Base-by-base conservation (phyloP, 2,888 invertebrate species). In the Tethea ocularis region DNA sequence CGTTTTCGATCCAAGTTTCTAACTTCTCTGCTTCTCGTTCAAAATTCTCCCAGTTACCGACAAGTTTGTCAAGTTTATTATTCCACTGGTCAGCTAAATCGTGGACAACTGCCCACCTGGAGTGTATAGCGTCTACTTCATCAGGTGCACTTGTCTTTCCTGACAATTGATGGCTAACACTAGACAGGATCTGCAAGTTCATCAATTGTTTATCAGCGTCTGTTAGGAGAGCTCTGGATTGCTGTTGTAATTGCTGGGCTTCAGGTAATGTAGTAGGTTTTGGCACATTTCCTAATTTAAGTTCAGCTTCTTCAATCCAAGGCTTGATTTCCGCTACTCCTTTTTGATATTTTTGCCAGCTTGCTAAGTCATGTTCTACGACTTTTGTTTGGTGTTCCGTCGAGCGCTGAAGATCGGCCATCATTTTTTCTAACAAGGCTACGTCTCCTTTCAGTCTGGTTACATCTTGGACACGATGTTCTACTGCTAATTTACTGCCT, bases 291-390 rank as follows among this genome's bases (percentile, higher is more conserved):
- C 95, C 94, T 26, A 97, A 94, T 88, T 96, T 96, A n/a, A 95
- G 88, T 90, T 98, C 98, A 20, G 97, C 97, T 80, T 97, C 95
- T 82, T 98, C 97, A 59, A 99, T 95, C 96, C 98, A 97, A 0
- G 98, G 98, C 81, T 96, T 96, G 57, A 98, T 95, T 83, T 96
- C 95, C 62, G 96, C 94, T 33, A 98, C 94, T 59, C 95, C 96
- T 52, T 95, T 94, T 86, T 98, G 97, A 85, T 97, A 98, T 74
- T 95, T 95, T 78, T 97, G 96, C 97, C 97, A 98, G 67, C 96
- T 96, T 41, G 95, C 95, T 54, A 98, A 91, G 80, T 98, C 97
- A 74, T 96, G 95, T 65, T 95, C 94, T 0, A 97, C 96, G 2
- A 95, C 94, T 71, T 95, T 95, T 13, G 96, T 95, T 80, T 97